phyloP scores from a whole-genome alignment of 2,888 invertebrate species.

The Lasioglossum oenotherae region DNA sequence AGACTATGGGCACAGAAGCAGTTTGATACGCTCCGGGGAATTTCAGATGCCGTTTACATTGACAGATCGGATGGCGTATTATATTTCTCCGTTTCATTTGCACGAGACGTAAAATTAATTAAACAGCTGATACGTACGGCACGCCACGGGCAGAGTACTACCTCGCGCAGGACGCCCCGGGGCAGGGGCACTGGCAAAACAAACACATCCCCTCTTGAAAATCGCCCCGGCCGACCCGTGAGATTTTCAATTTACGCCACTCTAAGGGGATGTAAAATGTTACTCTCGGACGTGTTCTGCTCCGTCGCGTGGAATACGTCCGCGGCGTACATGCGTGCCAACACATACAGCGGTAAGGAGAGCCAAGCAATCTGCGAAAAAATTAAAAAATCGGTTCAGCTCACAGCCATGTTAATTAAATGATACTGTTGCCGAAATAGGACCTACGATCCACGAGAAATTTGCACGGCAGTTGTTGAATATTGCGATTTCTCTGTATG shows the following conservation, averaged over 20 bases:
- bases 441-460: background rate
- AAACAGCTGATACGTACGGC: constrained; percentile 78
- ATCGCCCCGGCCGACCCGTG: constrained; percentile 54
- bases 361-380: constrained; percentile 39
- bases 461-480: background rate
- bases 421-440: background rate
- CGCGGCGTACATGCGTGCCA: constrained; percentile 57
- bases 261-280: constrained; percentile 61
- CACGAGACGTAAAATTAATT: constrained; percentile 80
- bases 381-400: constrained; percentile 57
- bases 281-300: constrained; percentile 54
- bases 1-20: constrained; percentile 16
- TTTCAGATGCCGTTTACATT: constrained; percentile 44
- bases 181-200: constrained; percentile 59
- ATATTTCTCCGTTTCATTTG: constrained; percentile 79
- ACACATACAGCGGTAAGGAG: constrained; percentile 58
- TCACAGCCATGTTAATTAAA: constrained; percentile 61
- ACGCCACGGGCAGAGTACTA: constrained; percentile 46
- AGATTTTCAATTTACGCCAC: constrained; percentile 71
- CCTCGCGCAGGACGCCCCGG: constrained; percentile 36
- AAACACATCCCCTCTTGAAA: constrained; percentile 64
- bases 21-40: constrained; percentile 40
- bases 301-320: constrained; percentile 64
- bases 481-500: too few species aligned
- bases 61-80: constrained; percentile 73